phyloP scores from a whole-genome alignment of 1,140 invertebrate species.

The Tetragonula clypearis region DNA sequence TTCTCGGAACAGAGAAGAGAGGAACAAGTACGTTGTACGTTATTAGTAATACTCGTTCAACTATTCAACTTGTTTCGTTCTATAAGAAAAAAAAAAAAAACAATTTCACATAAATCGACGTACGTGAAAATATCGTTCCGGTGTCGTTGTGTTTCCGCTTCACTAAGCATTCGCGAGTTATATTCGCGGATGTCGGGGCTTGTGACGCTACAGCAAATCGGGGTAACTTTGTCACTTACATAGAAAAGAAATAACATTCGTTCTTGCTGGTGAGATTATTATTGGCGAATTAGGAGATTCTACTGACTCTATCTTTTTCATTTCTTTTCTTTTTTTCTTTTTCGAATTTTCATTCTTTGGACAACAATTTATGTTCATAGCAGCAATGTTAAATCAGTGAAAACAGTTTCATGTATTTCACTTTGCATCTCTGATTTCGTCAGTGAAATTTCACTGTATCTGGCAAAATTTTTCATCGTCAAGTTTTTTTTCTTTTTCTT shows the following conservation, averaged over 20 bases:
- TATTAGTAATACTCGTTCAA: slow-evolving; percentile 10
- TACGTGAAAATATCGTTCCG: slow-evolving; percentile 42
- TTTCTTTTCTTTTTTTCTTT: neutral
- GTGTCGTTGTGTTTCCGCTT: slow-evolving; percentile 44
- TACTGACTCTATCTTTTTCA: slow-evolving; percentile 5
- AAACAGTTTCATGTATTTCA: too few species aligned
- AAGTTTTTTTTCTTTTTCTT: neutral
- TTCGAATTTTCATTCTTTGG: too few species aligned
- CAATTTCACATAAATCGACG: slow-evolving; percentile 34
- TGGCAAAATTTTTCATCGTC: neutral
- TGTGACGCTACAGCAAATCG: slow-evolving; percentile 54
- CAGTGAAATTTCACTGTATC: neutral
- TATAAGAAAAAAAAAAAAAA: slow-evolving; percentile 18
- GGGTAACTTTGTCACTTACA: slow-evolving; percentile 52
- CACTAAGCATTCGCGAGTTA: slow-evolving; percentile 49
- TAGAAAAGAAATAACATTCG: slow-evolving; percentile 7
- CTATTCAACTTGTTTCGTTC: slow-evolving; percentile 3
- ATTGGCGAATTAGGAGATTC: slow-evolving; percentile 5
- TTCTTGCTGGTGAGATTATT: slow-evolving; percentile 7
- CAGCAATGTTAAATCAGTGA: too few species aligned
- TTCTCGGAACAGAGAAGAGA: neutral
- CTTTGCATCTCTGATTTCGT: too few species aligned
- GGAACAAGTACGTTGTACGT: slow-evolving; percentile 1
- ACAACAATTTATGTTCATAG: too few species aligned
- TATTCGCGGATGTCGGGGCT: slow-evolving; percentile 47